phyloP scores from a whole-genome alignment of 2,888 invertebrate species.

The Andrena camellia region DNA sequence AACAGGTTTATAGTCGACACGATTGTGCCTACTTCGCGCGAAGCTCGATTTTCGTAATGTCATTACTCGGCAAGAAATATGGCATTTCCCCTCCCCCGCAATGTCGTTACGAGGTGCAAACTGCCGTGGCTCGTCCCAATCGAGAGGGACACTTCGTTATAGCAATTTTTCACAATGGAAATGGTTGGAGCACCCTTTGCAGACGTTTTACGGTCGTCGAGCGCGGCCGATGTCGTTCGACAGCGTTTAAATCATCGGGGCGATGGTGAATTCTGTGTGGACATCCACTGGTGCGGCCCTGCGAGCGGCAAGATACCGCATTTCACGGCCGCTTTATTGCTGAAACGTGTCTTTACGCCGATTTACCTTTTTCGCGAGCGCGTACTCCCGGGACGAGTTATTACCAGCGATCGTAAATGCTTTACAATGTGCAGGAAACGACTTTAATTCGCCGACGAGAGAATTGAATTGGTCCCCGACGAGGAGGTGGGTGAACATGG shows the following conservation, averaged over 20 bases:
- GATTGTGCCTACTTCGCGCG: background rate
- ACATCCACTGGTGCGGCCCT: slow-evolving; percentile 5
- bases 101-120: background rate
- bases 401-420: slow-evolving; percentile 24
- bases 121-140: background rate
- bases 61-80: background rate
- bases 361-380: slow-evolving; percentile 38
- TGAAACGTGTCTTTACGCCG: slow-evolving; percentile 54
- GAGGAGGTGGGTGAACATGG: background rate
- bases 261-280: slow-evolving; percentile 7
- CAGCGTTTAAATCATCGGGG: slow-evolving; percentile 33
- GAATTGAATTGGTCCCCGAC: slow-evolving; percentile 6
- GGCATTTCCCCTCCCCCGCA: background rate
- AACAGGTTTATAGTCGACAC: no score
- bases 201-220: slow-evolving; percentile 34
- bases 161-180: background rate
- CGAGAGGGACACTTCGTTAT: background rate
- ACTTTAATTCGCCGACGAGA: slow-evolving; percentile 18
- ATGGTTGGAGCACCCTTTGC: background rate
- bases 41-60: slow-evolving; percentile 3
- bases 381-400: slow-evolving; percentile 20
- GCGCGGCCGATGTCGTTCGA: slow-evolving; percentile 7
- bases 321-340: slow-evolving; percentile 59
- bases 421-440: slow-evolving; percentile 13
- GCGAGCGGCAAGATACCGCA: slow-evolving; percentile 25